phyloP scores from a whole-genome alignment of 2,888 invertebrate genomes.

The Stenichneumon culpator region DNA sequence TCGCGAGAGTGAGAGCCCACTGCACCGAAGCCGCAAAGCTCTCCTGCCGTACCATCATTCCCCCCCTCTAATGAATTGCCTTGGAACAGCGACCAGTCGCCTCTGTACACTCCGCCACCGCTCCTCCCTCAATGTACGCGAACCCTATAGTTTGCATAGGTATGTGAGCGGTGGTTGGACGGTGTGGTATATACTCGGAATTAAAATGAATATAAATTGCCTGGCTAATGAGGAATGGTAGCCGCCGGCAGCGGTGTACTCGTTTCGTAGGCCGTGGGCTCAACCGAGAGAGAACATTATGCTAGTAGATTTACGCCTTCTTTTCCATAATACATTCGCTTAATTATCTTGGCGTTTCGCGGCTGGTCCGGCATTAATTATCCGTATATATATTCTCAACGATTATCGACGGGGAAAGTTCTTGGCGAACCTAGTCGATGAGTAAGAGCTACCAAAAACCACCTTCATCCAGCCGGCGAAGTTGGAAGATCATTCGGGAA shows the following conservation, averaged over 20 bases:
- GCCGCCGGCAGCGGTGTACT: constrained; percentile 48
- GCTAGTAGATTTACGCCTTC: constrained; percentile 65
- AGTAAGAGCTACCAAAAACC: background rate
- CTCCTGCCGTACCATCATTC: constrained; percentile 35
- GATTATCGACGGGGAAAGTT: constrained; percentile 2
- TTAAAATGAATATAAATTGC: constrained; percentile 70
- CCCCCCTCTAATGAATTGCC: constrained; percentile 55
- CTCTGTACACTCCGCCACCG: constrained; percentile 31
- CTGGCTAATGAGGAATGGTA: constrained; percentile 66
- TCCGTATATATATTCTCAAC: background rate
- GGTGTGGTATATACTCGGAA: constrained; percentile 57
- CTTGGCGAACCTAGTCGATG: background rate
- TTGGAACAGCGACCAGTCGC: constrained; percentile 39
- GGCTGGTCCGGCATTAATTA: constrained; percentile 44
- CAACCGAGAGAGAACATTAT: constrained; percentile 54
- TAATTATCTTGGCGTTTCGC: constrained; percentile 64
- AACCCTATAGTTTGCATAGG: constrained; percentile 42
- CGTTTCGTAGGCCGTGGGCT: constrained; percentile 36
- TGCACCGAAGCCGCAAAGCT: constrained; percentile 51
- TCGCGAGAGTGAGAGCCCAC: constrained; percentile 28
- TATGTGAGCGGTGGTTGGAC: constrained; percentile 43
- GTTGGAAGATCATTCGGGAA: background rate
- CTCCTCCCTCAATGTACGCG: constrained; percentile 12
- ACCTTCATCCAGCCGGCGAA: background rate
- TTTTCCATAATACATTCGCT: constrained; percentile 66